Conservation (phyloP, 2,113 vertebrate genomes). For the Petaurus breviceps region DNA sequence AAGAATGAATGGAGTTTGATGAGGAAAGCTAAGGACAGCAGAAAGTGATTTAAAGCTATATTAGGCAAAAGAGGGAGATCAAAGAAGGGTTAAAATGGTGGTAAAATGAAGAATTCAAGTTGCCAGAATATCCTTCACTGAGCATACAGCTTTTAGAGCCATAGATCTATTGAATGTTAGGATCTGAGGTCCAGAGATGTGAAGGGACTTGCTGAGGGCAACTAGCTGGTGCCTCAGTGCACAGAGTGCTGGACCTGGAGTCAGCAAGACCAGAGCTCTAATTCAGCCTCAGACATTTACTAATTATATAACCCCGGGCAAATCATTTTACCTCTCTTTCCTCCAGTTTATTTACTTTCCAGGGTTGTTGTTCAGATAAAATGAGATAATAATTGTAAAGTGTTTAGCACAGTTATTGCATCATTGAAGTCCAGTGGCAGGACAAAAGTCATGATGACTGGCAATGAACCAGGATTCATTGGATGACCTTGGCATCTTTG, state of each 20-base stretch:
- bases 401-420: background rate
- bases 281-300: background rate
- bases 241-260: background rate
- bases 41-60: background rate
- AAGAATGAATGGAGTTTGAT: background rate
- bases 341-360: background rate
- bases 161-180: background rate
- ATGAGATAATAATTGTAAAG: background rate
- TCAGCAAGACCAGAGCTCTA: background rate
- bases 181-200: background rate
- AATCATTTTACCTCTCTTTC: background rate
- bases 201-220: background rate
- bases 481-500: too few species aligned
- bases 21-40: background rate
- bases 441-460: too few species aligned
- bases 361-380: background rate
- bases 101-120: background rate
- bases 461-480: too few species aligned
- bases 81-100: background rate
- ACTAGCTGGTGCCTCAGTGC: background rate
- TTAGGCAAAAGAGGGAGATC: background rate
- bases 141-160: background rate
- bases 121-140: background rate
- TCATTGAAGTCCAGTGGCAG: too few species aligned
- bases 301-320: background rate